Conservation (phyloP, 35 echinoderm and acorn worm genomes). For the Anneissia japonica region DNA sequence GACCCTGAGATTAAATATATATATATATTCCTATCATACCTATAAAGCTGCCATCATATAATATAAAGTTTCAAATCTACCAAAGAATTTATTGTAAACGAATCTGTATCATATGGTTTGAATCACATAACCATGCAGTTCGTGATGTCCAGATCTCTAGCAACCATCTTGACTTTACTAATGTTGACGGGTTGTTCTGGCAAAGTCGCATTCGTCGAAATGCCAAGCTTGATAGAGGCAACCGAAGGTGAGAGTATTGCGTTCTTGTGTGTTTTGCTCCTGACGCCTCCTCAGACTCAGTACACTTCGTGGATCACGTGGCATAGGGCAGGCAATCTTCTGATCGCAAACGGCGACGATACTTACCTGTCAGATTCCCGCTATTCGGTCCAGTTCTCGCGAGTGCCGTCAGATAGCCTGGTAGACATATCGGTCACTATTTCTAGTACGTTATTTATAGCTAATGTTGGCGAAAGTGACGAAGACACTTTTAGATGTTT, state of each 20-base stretch:
- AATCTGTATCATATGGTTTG: too few species aligned
- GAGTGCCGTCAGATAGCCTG: neutral
- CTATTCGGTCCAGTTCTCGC: neutral
- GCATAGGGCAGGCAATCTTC: neutral
- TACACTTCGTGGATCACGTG: neutral
- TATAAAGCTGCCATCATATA: too few species aligned
- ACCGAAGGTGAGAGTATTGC: neutral
- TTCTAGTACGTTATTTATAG: neutral
- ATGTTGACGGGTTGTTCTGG: neutral
- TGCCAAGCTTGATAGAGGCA: neutral
- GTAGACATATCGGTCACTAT: neutral
- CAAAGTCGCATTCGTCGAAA: neutral
- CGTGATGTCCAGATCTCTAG: too few species aligned
- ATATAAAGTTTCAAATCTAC: too few species aligned
- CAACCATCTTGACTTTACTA: too few species aligned
- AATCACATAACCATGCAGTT: too few species aligned
- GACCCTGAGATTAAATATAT: too few species aligned
- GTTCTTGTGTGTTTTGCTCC: neutral
- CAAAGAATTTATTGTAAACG: too few species aligned
- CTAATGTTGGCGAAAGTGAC: neutral
- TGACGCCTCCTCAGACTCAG: neutral
- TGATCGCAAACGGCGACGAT: neutral
- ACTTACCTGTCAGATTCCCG: neutral
- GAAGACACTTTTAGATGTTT: neutral
- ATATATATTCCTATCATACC: too few species aligned